Conservation (phyloP, 30 jellyfish, hydroid and myxozoan species). For the Clytia hemisphaerica region DNA sequence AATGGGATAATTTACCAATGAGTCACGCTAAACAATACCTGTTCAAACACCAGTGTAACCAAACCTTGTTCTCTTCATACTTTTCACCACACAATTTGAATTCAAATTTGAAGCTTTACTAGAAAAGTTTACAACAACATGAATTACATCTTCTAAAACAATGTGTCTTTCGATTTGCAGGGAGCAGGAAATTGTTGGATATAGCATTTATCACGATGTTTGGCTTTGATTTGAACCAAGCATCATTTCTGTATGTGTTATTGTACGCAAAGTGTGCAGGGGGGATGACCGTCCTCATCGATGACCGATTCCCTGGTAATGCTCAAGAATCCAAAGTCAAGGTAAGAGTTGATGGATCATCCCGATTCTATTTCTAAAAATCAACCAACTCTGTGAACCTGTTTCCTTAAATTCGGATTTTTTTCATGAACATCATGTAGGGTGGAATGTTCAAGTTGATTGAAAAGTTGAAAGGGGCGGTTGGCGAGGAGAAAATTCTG, state of each 20-base stretch:
- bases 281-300: conserved; percentile 31
- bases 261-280: conserved; percentile 43
- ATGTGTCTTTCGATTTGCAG: no score
- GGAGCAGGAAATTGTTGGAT: conserved; percentile 34
- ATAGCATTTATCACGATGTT: conserved; percentile 16
- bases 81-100: no score
- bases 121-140: no score
- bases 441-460: conserved; percentile 44
- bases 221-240: conserved; percentile 44
- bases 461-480: conserved; percentile 14
- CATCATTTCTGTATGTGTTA: conserved; percentile 37
- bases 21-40: conserved; percentile 29
- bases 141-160: no score
- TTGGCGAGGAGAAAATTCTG: conserved; percentile 28
- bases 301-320: conserved; percentile 33
- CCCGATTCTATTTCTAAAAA: not conserved
- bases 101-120: no score
- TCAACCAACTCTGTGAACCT: no score
- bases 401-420: not conserved
- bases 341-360: not conserved
- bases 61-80: no score
- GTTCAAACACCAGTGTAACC: no score
- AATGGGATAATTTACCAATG: conserved; percentile 43
- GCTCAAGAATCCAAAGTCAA: conserved; percentile 55
- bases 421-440: not conserved